Conservation (phyloP, 2,888 invertebrate genomes). For the Gortyna flavago region DNA sequence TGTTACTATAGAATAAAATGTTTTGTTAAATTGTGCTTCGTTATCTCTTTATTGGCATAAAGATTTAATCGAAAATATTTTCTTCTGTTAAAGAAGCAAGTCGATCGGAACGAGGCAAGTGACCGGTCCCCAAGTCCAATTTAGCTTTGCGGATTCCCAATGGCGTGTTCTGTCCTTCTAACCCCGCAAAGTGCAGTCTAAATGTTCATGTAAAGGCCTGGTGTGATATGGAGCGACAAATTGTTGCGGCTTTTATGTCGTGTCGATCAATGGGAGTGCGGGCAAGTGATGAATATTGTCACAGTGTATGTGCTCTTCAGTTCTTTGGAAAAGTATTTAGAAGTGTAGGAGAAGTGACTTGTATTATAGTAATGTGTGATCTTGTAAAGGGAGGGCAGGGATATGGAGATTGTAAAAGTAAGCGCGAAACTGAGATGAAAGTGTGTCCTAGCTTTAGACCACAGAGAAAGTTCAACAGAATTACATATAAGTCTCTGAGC, state of each 20-base stretch:
- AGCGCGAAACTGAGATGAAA: neutral
- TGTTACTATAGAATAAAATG: constrained; percentile 55
- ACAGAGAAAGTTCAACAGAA: neutral
- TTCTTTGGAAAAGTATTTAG: constrained; percentile 11
- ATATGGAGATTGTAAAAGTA: neutral
- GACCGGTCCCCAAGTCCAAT: constrained; percentile 77
- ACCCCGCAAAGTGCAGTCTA: constrained; percentile 74
- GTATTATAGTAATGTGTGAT: neutral
- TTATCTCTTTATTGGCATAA: constrained; percentile 54
- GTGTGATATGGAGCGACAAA: constrained; percentile 65
- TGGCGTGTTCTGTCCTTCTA: constrained; percentile 73
- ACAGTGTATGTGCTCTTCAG: neutral
- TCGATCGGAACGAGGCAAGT: constrained; percentile 72
- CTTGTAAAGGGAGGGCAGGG: no score
- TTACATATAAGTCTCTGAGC: neutral
- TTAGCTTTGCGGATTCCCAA: constrained; percentile 76
- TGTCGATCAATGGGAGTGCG: constrained; percentile 56
- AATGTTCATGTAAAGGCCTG: constrained; percentile 62
- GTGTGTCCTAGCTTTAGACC: neutral
- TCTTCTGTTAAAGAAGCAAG: constrained; percentile 69
- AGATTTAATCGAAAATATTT: constrained; percentile 61
- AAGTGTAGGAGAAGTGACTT: neutral
- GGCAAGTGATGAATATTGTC: constrained; percentile 39
- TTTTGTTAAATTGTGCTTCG: constrained; percentile 56
- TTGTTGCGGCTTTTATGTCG: constrained; percentile 54